phyloP scores from a whole-genome alignment of 2,888 invertebrate genomes.

The Spisula subtruncata region DNA sequence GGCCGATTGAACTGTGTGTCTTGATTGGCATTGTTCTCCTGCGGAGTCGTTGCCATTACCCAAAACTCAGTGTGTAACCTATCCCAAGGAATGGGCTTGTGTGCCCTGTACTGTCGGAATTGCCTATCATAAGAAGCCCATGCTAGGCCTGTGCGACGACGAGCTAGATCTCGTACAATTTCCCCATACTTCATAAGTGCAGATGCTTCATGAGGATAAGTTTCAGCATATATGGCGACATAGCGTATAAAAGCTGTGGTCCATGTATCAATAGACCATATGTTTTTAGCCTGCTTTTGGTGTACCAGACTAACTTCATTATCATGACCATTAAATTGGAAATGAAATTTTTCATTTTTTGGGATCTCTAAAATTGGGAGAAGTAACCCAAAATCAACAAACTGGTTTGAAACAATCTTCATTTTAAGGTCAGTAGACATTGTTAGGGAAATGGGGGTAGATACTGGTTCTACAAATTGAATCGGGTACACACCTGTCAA shows the following conservation, averaged over 20 bases:
- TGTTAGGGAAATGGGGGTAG: not conserved
- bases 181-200: not conserved
- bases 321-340: no score
- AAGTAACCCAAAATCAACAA: no score
- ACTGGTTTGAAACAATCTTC: no score
- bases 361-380: no score
- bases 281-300: no score
- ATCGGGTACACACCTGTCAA: not conserved
- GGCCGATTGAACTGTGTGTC: no score
- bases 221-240: not conserved
- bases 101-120: not conserved
- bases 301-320: no score
- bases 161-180: conserved; percentile 35
- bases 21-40: not conserved
- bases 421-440: not conserved
- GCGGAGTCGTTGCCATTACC: not conserved
- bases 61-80: not conserved
- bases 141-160: conserved; percentile 2
- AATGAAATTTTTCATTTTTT: no score
- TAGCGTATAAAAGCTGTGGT: not conserved
- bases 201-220: not conserved
- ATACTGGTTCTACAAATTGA: not conserved
- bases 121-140: not conserved
- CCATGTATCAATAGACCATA: not conserved
- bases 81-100: not conserved